A percentile compares a stretch with the other conserved stretches of the same genome.
phyloP scores from a whole-genome alignment of 2,113 vertebrate genomes.

The Sylvicapra grimmia region DNA sequence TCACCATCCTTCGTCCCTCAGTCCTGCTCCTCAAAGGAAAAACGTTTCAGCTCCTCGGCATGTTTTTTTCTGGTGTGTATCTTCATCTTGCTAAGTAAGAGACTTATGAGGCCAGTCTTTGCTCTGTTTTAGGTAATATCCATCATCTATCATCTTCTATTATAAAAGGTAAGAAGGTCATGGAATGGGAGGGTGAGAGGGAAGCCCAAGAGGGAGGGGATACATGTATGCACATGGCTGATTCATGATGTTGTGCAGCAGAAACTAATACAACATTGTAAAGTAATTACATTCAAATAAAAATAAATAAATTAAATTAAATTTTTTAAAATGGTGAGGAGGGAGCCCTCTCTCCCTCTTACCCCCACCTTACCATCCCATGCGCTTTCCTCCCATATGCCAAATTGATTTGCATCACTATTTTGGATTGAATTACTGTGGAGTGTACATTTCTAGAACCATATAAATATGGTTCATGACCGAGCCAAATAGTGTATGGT shows the following conservation, averaged over 20 bases:
- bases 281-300: background rate
- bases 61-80: background rate
- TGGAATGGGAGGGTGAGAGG: background rate
- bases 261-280: background rate
- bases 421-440: background rate
- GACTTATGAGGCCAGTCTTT: background rate
- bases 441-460: background rate
- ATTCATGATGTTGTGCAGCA: background rate
- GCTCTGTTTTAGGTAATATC: background rate
- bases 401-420: background rate
- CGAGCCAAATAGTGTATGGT: background rate
- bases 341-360: background rate
- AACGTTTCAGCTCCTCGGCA: background rate
- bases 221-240: background rate
- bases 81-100: background rate
- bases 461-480: background rate
- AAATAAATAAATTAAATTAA: background rate
- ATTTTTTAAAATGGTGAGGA: background rate
- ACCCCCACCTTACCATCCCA: background rate
- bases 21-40: background rate
- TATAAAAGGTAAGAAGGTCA: background rate
- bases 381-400: background rate
- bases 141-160: background rate
- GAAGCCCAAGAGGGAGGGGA: background rate
- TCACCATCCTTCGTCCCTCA: background rate